phyloP scores from a whole-genome alignment of 2,888 invertebrate genomes.

The Drosophila pseudotakahashii region DNA sequence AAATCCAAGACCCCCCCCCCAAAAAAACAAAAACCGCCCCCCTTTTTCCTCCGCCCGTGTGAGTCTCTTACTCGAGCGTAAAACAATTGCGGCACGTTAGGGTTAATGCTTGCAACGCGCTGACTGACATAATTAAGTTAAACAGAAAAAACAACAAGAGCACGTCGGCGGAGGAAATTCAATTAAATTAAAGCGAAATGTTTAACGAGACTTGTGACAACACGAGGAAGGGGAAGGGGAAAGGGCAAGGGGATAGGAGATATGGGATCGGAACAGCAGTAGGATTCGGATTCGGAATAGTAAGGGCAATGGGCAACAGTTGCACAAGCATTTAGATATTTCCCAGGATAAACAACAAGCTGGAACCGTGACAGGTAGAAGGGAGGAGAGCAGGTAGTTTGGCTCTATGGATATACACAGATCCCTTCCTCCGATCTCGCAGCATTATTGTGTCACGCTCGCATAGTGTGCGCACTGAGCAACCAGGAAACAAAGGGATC shows the following conservation, averaged over 20 bases:
- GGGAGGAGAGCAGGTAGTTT: constrained; percentile 12
- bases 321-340: constrained; percentile 36
- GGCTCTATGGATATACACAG: neutral
- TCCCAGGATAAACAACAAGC: constrained; percentile 42
- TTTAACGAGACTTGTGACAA: constrained; percentile 45
- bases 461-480: neutral
- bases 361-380: constrained; percentile 28
- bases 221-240: neutral
- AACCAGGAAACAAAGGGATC: constrained; percentile 18
- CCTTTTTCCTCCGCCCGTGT: constrained; percentile 7
- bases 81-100: constrained; percentile 46
- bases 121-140: constrained; percentile 68
- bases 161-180: constrained; percentile 54
- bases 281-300: neutral
- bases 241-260: neutral
- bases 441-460: constrained; percentile 41
- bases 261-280: neutral
- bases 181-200: constrained; percentile 48
- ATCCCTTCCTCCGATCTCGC: constrained; percentile 7
- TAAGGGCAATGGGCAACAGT: constrained; percentile 16
- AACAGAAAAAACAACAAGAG: constrained; percentile 48
- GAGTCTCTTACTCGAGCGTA: constrained; percentile 35
- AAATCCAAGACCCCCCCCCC: neutral
- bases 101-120: constrained; percentile 43
- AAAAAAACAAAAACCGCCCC: neutral